phyloP scores from a whole-genome alignment of 2,888 invertebrate species.

The Lacanobia oleracea region DNA sequence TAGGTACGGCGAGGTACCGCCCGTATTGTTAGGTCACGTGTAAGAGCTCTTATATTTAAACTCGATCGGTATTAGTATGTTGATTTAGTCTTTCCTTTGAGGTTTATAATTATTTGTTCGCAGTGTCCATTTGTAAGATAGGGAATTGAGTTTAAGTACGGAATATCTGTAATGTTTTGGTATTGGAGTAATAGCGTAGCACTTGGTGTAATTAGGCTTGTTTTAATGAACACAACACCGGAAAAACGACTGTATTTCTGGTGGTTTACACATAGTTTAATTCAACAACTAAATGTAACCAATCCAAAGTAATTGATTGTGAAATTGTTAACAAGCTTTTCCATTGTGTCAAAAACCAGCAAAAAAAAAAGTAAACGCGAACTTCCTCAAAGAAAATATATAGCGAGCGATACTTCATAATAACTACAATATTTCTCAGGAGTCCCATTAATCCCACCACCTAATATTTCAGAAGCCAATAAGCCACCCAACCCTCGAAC shows the following conservation, averaged over 20 bases:
- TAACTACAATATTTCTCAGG: conserved; percentile 74
- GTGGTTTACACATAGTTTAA: too few species aligned
- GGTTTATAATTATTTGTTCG: conserved; percentile 50
- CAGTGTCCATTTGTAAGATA: conserved; percentile 34
- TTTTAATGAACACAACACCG: background rate
- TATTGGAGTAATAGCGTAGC: background rate
- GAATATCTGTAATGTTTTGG: conserved; percentile 23
- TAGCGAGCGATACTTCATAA: conserved; percentile 72
- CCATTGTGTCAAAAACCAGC: background rate
- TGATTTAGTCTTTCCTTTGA: conserved; percentile 59
- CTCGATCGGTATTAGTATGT: conserved; percentile 47
- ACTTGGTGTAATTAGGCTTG: background rate
- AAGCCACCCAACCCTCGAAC: conserved; percentile 83
- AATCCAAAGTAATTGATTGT: too few species aligned
- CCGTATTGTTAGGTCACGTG: conserved; percentile 63
- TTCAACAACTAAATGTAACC: background rate
- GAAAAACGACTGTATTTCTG: too few species aligned
- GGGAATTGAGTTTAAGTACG: conserved; percentile 15
- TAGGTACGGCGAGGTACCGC: conserved; percentile 48
- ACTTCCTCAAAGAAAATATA: conserved; percentile 58
- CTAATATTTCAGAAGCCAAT: conserved; percentile 87
- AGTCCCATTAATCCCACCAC: conserved; percentile 83
- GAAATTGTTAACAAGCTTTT: too few species aligned
- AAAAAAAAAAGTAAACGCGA: conserved; percentile 34
- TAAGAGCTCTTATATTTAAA: conserved; percentile 57